Conservation (phyloP, 2,888 invertebrate genomes). For the Apodemia hepburni region DNA sequence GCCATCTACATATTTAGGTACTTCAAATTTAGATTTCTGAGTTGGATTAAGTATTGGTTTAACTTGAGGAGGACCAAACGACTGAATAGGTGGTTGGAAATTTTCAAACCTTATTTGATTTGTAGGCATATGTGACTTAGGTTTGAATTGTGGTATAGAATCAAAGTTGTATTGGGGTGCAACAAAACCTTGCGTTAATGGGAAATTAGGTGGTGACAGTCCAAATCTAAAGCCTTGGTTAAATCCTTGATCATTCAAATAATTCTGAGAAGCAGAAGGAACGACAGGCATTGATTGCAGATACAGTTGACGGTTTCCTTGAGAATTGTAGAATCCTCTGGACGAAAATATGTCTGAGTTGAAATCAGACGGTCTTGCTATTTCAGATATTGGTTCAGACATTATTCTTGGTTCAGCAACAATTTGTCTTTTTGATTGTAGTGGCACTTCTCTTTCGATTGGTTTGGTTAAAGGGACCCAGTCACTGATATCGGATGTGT, state of each 20-base stretch:
- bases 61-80: slow-evolving; percentile 39
- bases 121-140: slow-evolving; percentile 41
- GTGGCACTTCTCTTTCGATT: slow-evolving; percentile 46
- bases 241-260: slow-evolving; percentile 63
- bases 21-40: slow-evolving; percentile 45
- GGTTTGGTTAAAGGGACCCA: slow-evolving; percentile 67
- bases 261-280: slow-evolving; percentile 71
- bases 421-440: slow-evolving; percentile 61
- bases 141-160: slow-evolving; percentile 45
- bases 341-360: slow-evolving; percentile 55
- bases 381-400: slow-evolving; percentile 60
- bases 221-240: slow-evolving; percentile 66
- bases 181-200: slow-evolving; percentile 62
- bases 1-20: slow-evolving; percentile 64
- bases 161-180: slow-evolving; percentile 59
- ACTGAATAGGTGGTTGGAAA: slow-evolving; percentile 40
- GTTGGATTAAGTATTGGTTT: slow-evolving; percentile 50
- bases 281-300: slow-evolving; percentile 67
- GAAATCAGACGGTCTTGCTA: slow-evolving; percentile 42
- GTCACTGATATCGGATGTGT: slow-evolving; percentile 68
- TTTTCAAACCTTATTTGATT: slow-evolving; percentile 55
- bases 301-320: not conserved
- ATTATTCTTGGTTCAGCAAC: slow-evolving; percentile 70
- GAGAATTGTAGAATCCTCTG: no score
- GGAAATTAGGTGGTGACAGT: slow-evolving; percentile 60